Percentiles rank a stretch among this genome's conserved stretches.
Conservation (phyloP, 2,797 vertebrate species). For the Alauda arvensis region DNA sequence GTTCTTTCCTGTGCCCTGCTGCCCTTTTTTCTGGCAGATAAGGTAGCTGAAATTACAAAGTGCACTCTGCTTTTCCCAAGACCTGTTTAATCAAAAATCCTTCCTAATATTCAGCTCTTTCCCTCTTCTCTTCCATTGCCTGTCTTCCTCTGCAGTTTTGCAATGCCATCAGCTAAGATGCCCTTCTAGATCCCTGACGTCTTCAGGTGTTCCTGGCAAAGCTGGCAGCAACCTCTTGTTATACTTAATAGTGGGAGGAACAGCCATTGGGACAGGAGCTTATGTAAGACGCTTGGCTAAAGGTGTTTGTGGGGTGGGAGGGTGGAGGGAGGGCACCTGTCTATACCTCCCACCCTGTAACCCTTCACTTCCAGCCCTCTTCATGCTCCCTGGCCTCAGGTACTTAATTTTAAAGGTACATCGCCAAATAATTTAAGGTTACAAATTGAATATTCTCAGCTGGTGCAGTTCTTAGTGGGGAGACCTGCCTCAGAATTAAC, state of each 20-base stretch:
- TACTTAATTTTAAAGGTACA: constrained; percentile 28
- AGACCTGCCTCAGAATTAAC: neutral
- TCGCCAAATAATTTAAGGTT: constrained; percentile 3
- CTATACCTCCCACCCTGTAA: neutral
- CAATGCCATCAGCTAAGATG: constrained; percentile 70
- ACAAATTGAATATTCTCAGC: neutral
- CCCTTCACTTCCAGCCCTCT: neutral
- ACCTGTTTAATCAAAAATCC: constrained; percentile 21
- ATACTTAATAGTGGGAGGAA: constrained; percentile 79
- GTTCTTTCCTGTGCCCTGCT: neutral
- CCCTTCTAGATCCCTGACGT: constrained; percentile 78
- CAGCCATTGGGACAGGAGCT: constrained; percentile 71
- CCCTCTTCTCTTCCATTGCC: constrained; percentile 54
- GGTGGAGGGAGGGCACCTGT: constrained; percentile 26
- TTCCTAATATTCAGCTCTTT: constrained; percentile 52
- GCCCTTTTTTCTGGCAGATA: neutral
- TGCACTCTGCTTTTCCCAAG: neutral
- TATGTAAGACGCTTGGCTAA: constrained; percentile 78
- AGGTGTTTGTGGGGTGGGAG: constrained; percentile 11
- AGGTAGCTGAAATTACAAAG: constrained; percentile 55
- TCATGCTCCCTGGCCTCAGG: neutral
- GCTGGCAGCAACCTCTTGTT: constrained; percentile 79
- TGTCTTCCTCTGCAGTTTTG: constrained; percentile 69
- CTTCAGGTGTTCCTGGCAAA: constrained; percentile 75
- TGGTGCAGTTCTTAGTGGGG: neutral